These are phyloP conservation scores for Andricus quercusramuli DNA, from an alignment of 2,888 invertebrate species.

Conservation along the genomic window DNA sequence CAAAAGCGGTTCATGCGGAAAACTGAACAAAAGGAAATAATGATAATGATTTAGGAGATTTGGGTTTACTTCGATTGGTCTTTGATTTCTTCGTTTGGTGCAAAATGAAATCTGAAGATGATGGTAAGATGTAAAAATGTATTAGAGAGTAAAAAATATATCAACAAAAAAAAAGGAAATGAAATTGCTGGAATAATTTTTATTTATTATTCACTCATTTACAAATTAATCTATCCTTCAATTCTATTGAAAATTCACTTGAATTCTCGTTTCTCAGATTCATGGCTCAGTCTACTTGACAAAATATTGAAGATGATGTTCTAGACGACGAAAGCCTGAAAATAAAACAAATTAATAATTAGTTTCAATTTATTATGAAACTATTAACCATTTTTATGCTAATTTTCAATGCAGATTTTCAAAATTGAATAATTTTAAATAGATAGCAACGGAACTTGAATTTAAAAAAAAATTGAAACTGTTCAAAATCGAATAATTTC, in stretches of 20 bases:
- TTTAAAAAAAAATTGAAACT: too few species aligned
- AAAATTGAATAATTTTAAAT: too few species aligned
- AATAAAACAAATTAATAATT: background rate
- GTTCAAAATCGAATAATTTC: too few species aligned
- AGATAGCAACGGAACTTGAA: too few species aligned
- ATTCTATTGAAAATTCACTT: background rate
- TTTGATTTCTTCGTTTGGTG: background rate
- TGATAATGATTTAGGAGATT: background rate
- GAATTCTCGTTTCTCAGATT: background rate
- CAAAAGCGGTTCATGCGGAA: background rate
- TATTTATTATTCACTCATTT: background rate
- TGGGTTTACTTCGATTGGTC: background rate
- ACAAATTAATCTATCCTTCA: background rate
- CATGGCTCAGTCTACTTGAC: background rate
- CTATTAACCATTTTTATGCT: background rate
- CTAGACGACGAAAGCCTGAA: background rate
- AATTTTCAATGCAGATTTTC: too few species aligned
- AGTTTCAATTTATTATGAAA: background rate
- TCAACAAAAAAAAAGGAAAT: background rate
- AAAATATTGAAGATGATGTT: too few species aligned
- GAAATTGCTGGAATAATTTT: background rate
- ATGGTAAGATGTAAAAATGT: background rate
- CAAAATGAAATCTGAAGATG: background rate
- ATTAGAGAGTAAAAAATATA: background rate
- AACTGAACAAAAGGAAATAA: background rate